These are phyloP conservation scores for Drosophila quinaria DNA, from an alignment of 2,888 invertebrate species.

Conservation along the genomic window DNA sequence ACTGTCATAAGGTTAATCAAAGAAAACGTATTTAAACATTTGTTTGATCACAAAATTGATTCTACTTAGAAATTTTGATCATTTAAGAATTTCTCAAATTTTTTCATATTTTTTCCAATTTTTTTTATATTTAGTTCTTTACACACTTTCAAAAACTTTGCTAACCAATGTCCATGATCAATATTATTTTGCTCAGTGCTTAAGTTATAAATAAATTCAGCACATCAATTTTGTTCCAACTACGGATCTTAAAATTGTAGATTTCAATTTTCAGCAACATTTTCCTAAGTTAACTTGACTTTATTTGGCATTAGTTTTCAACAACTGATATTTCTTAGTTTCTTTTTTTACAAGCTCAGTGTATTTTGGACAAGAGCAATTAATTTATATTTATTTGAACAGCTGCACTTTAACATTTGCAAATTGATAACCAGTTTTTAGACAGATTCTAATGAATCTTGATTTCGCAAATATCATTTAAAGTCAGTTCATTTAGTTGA, in stretches of 20 bases:
- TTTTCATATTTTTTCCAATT: too few species aligned
- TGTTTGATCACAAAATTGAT: neutral
- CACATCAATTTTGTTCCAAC: neutral
- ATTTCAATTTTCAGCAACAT: too few species aligned
- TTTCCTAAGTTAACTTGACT: neutral
- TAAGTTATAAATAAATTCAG: neutral
- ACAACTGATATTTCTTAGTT: neutral
- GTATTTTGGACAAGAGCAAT: conserved; percentile 8
- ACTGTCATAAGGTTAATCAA: too few species aligned
- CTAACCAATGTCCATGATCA: neutral
- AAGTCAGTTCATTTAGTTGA: conserved; percentile 16
- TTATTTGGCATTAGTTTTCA: neutral
- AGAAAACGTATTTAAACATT: too few species aligned
- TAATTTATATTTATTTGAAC: conserved; percentile 9
- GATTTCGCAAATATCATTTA: conserved; percentile 9
- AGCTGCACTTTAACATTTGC: conserved; percentile 22
- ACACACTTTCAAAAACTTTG: neutral
- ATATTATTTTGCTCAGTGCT: neutral
- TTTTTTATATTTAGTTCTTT: too few species aligned
- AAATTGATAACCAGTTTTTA: conserved; percentile 14
- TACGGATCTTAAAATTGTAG: too few species aligned
- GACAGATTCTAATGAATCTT: conserved; percentile 24
- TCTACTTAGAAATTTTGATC: neutral
- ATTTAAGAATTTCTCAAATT: too few species aligned
- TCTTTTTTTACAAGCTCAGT: neutral